phyloP scores from a whole-genome alignment of 2,888 invertebrate genomes.

The Yponomeuta malinellus region DNA sequence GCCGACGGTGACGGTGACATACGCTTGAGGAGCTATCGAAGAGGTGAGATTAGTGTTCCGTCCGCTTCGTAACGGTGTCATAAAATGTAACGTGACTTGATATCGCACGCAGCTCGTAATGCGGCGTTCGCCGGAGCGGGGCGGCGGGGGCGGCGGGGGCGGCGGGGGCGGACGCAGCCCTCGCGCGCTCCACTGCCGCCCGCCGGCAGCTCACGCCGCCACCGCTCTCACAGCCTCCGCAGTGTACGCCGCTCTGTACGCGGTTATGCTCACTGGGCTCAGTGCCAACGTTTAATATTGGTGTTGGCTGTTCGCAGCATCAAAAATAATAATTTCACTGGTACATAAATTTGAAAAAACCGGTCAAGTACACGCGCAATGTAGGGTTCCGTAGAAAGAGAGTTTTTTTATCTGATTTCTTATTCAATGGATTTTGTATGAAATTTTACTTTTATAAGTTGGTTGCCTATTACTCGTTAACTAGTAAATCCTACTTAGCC shows the following conservation, averaged over 20 bases:
- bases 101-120: slow-evolving; percentile 1
- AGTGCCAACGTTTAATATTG: neutral
- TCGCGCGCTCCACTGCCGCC: neutral
- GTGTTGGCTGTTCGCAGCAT: neutral
- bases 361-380: no score
- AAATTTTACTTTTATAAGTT: no score
- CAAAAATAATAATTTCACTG: neutral
- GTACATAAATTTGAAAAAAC: neutral
- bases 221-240: neutral
- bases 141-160: neutral
- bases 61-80: neutral
- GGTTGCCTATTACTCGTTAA: no score
- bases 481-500: no score
- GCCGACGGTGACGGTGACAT: neutral
- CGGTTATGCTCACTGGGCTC: neutral
- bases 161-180: neutral
- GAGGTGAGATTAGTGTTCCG: slow-evolving; percentile 2
- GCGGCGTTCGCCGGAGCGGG: neutral
- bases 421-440: no score
- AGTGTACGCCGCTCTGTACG: neutral
- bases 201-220: neutral
- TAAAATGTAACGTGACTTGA: slow-evolving; percentile 1
- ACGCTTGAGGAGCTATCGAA: neutral
- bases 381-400: no score
- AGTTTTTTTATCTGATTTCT: no score